Evolutionary conservation across 2,113 vertebrate species (phyloP).

Genomic region (Pipra filicauda): DNA sequence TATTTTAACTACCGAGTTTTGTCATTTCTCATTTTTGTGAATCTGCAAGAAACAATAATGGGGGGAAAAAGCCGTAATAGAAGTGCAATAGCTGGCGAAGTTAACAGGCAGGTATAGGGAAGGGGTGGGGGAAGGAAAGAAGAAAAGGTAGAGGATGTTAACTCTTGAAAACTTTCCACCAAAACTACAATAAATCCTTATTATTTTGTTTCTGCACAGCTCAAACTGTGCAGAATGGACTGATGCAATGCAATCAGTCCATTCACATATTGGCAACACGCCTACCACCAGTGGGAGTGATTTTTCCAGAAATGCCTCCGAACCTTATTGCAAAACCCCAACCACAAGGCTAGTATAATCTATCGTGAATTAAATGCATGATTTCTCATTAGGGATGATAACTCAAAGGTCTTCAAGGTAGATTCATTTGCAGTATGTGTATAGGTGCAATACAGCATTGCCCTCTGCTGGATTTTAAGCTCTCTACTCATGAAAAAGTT

Average conservation of each 20-base stretch:
- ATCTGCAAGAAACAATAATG: not conserved
- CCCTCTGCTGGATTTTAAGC: slow-evolving; percentile 60
- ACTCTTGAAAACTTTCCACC: not conserved
- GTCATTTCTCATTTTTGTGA: not conserved
- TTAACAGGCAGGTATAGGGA: not conserved
- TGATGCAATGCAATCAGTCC: not conserved
- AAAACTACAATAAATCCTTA: not conserved
- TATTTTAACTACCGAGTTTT: not conserved
- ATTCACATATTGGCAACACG: not conserved
- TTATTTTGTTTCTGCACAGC: not conserved
- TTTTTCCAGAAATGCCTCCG: not conserved
- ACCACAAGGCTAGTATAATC: not conserved
- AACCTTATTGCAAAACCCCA: not conserved
- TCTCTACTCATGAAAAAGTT: not conserved
- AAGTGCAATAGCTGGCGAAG: not conserved
- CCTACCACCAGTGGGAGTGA: not conserved
- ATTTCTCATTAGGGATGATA: slow-evolving; percentile 10
- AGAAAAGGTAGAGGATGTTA: not conserved
- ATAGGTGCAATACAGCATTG: slow-evolving; percentile 63
- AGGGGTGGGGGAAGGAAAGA: not conserved
- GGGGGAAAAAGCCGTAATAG: not conserved
- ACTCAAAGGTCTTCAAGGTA: not conserved
- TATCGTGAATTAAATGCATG: not conserved
- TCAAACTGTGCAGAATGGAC: too few species aligned
- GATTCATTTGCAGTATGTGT: not conserved